Percentiles rank a stretch among this genome's conserved stretches.
phyloP scores from a whole-genome alignment of 2,113 vertebrate genomes.

The Pitta sordida region DNA sequence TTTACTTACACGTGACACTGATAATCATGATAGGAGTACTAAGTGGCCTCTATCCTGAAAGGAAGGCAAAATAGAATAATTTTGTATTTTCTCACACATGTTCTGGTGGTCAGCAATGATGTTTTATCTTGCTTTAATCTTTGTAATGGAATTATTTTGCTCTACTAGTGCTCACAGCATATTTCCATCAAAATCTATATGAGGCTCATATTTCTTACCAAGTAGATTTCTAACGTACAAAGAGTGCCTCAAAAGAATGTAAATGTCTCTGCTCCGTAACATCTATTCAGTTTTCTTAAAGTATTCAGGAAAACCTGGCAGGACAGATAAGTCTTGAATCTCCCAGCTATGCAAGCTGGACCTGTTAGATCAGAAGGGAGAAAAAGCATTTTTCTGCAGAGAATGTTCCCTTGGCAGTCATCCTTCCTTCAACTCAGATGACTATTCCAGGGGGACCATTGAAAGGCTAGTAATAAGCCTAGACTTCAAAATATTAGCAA shows the following conservation, averaged over 20 bases:
- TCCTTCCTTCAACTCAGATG: background rate
- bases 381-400: background rate
- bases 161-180: background rate
- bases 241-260: background rate
- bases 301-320: background rate
- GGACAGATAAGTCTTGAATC: background rate
- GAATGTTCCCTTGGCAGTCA: background rate
- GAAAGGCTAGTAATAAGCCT: background rate
- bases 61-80: background rate
- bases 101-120: background rate
- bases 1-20: background rate
- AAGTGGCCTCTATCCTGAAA: background rate
- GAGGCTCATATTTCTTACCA: background rate
- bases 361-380: background rate
- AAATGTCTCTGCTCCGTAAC: background rate
- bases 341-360: background rate
- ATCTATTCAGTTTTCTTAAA: background rate
- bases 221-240: background rate
- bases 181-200: background rate
- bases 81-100: background rate
- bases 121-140: background rate
- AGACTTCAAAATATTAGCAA: background rate
- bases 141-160: background rate
- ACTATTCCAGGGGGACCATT: background rate
- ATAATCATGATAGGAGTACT: background rate